These are phyloP conservation scores for Pantherophis vulpinus DNA, from an alignment of 2,797 vertebrate genomes.

Conservation along the genomic window DNA sequence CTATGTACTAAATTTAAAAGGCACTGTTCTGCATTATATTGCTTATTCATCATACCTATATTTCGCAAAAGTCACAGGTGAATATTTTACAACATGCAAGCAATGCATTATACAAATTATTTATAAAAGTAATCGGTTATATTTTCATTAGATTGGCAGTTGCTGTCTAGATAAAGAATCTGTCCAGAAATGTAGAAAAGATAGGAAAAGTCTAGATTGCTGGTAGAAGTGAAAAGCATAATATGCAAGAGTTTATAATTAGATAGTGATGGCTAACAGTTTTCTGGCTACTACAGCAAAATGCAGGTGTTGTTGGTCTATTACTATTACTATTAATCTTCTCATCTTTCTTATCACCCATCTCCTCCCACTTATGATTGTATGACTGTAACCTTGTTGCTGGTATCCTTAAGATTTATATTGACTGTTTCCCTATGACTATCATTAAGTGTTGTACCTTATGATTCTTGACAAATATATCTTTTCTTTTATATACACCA, in stretches of 20 bases:
- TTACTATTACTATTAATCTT: too few relatives aligned
- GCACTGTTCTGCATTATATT: not conserved
- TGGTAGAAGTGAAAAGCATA: not conserved
- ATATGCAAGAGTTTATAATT: not conserved
- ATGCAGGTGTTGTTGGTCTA: not conserved
- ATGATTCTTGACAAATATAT: too few relatives aligned
- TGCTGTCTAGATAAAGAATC: not conserved
- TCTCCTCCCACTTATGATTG: too few relatives aligned
- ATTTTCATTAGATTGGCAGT: not conserved
- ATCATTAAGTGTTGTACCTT: too few relatives aligned
- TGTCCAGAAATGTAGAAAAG: not conserved
- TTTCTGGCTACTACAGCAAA: not conserved
- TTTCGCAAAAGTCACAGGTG: constrained; percentile 47
- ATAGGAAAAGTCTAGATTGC: not conserved
- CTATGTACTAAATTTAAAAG: constrained; percentile 45
- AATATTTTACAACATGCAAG: not conserved
- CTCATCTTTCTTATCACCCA: too few relatives aligned
- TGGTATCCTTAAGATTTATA: too few relatives aligned
- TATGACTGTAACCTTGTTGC: too few relatives aligned
- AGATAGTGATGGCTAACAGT: not conserved
- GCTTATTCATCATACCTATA: constrained; percentile 23
- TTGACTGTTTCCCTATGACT: too few relatives aligned
- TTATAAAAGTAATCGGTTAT: not conserved
- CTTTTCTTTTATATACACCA: too few relatives aligned
- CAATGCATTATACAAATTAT: not conserved